Conservation (phyloP, 1,140 invertebrate species). For the Anastrepha obliqua region DNA sequence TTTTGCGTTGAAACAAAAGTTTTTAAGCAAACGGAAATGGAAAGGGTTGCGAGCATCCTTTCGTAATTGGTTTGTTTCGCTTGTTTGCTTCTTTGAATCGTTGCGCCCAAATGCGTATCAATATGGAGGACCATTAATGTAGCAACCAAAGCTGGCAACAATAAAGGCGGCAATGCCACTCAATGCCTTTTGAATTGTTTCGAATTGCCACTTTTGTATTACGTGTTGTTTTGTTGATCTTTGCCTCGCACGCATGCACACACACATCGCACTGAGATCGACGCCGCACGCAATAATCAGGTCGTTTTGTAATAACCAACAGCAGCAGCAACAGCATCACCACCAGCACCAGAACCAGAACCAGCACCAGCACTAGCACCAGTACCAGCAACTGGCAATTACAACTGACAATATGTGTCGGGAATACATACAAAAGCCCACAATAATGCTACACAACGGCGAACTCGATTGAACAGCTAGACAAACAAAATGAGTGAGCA, state of each 20-base stretch:
- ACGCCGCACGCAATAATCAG: not conserved
- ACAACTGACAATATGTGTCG: conserved; percentile 17
- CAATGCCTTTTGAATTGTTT: conserved; percentile 17
- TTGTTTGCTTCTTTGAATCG: not conserved
- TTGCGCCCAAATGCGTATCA: not conserved
- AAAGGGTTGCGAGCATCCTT: not conserved
- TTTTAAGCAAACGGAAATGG: not conserved
- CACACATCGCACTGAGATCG: not conserved
- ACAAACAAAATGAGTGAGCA: not conserved
- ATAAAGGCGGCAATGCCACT: conserved; percentile 8
- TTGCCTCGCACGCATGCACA: not conserved
- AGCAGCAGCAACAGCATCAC: too few species aligned
- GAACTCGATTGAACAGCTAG: conserved; percentile 25
- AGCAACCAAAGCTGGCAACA: not conserved
- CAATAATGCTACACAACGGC: conserved; percentile 9
- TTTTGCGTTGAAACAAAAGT: conserved; percentile 13
- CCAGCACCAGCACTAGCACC: not conserved
- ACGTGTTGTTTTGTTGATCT: conserved; percentile 29
- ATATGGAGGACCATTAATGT: not conserved
- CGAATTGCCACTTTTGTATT: conserved; percentile 7
- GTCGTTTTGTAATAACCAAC: not conserved
- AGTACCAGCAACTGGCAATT: conserved; percentile 16
- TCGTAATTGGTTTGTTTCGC: conserved; percentile 6
- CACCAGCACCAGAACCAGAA: not conserved
- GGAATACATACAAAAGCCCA: conserved; percentile 3